Evolutionary conservation across 2,113 vertebrate genomes (phyloP).

Genomic region (Zosterops lateralis): DNA sequence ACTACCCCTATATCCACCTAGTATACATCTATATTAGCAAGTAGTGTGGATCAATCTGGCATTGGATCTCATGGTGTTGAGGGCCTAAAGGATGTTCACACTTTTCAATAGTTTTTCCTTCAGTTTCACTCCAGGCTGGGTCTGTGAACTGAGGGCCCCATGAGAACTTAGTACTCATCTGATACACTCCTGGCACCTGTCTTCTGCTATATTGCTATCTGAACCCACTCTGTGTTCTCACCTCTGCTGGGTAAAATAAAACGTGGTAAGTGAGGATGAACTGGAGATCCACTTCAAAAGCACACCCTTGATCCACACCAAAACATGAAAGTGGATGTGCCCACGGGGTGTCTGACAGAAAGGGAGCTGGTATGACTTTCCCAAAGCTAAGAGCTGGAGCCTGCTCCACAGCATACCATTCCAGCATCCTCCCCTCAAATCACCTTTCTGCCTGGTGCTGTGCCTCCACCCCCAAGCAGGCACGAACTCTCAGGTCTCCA

Average conservation of each 20-base stretch:
- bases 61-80: background rate
- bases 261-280: background rate
- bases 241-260: background rate
- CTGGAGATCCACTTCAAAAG: background rate
- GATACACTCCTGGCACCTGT: background rate
- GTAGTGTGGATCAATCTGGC: background rate
- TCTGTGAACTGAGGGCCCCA: background rate
- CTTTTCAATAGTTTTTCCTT: background rate
- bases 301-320: background rate
- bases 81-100: background rate
- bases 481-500: background rate
- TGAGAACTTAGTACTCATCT: accelerated
- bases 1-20: background rate
- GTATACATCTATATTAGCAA: background rate
- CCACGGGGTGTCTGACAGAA: background rate
- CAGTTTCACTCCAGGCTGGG: background rate
- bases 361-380: background rate
- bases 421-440: background rate
- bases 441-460: background rate
- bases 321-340: background rate
- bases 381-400: background rate
- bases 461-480: background rate
- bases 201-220: background rate
- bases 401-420: background rate
- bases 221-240: background rate